Conservation (phyloP, 92 coral and sea anemone species). For the Anthopleura xanthogrammica region DNA sequence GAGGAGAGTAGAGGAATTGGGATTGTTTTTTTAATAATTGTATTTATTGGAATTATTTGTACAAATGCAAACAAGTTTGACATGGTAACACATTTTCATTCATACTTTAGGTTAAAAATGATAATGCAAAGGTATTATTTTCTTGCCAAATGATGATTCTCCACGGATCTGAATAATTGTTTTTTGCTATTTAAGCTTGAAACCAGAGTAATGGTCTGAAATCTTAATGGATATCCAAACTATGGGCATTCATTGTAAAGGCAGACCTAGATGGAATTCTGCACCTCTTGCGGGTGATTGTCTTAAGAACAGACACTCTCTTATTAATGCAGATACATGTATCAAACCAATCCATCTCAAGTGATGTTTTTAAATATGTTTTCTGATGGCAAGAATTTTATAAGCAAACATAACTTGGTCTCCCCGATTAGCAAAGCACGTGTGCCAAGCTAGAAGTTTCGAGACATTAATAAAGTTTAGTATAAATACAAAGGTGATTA, state of each 20-base stretch:
- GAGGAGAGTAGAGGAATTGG: no score
- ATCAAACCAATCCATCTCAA: slow-evolving; percentile 1
- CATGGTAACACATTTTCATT: no score
- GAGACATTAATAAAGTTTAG: no score
- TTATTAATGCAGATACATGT: slow-evolving; percentile 51
- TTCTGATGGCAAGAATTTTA: slow-evolving; percentile 52
- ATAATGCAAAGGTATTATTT: background rate
- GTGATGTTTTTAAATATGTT: slow-evolving; percentile 16
- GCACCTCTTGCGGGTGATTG: slow-evolving; percentile 48
- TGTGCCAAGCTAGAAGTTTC: no score
- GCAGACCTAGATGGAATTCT: slow-evolving; percentile 51
- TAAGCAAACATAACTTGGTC: background rate
- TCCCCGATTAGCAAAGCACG: no score
- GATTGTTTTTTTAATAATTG: no score
- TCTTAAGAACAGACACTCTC: slow-evolving; percentile 38
- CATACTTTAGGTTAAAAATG: no score
- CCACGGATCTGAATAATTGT: slow-evolving; percentile 36
- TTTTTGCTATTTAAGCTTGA: slow-evolving; percentile 2
- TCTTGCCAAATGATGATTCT: slow-evolving; percentile 48
- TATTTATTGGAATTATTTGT: no score
- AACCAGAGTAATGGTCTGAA: slow-evolving; percentile 81
- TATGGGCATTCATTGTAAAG: slow-evolving; percentile 52
- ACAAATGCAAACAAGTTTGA: no score
- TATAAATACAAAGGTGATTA: no score
- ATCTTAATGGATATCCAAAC: slow-evolving; percentile 59